Evolutionary conservation across 2,797 vertebrate genomes (phyloP), one percentile per base, ranked within the genome.

Genomic region (Karalla daura): DNA sequence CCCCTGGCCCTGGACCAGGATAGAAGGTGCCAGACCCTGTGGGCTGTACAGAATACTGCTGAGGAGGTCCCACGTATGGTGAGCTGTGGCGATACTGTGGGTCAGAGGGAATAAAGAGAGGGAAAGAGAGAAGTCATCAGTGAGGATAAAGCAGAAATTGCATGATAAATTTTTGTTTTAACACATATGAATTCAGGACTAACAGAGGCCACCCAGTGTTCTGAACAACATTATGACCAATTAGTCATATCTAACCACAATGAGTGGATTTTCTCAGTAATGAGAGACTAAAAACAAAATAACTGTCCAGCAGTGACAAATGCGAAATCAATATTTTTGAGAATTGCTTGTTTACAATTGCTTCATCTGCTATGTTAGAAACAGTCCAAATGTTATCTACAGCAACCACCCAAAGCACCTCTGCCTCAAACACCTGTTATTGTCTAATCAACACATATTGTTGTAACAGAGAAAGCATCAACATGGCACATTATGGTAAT

Each of bases 11-110:
- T 2, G 96, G 97, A 63, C 96, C 97, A 47, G 96, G 94, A 80
- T 97, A 99, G 76, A 99, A 99, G 62, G 96, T 95, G 79, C 95
- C 94, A 2, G 97, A 95, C 45, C 96, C 96, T 0, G 96, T 95
- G 0, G 96, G 95, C 58, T 98, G 97, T 51, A 99, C 95, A 1
- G 96, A 95, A 87, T 98, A 99, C 91, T 99, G 98, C 77, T 98
- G 96, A 1, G 96, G 96, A 10, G 96, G 95, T 47, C 96, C 97
- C 3, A 99, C 95, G 0, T 97, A 99, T 0, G 96, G 95, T 23
- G 96, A 92, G n/a, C 95, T 96, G 88, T 97, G 98, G 54, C 97
- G 97, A 88, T 98, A 99, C 97, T 99, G 84, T 6, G 24, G 33
- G 24, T n/a, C n/a, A n/a, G n/a, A n/a, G n/a, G n/a, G n/a, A n/a